Percentiles rank a stretch among this genome's conserved stretches.
Evolutionary conservation across 1,140 invertebrate species (phyloP).

Genomic region (Panagrolaimus sp.): DNA sequence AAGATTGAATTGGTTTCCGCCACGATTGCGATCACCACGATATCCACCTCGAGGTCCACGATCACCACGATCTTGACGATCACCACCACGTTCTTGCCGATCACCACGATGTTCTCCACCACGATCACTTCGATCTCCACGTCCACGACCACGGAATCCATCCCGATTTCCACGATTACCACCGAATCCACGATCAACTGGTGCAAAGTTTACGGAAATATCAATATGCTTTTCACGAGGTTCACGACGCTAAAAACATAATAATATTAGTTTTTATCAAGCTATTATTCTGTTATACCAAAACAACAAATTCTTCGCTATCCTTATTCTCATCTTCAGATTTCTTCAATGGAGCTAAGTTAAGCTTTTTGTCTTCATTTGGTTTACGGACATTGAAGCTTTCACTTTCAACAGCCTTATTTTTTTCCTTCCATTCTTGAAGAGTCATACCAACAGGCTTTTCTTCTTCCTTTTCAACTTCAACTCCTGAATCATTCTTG

Average conservation of each 20-base stretch:
- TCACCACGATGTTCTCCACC: slow-evolving; percentile 6
- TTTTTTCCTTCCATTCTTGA: slow-evolving; percentile 45
- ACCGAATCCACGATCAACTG: slow-evolving; percentile 20
- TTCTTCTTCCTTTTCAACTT: slow-evolving; percentile 25
- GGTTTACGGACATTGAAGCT: slow-evolving; percentile 33
- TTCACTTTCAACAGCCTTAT: slow-evolving; percentile 15
- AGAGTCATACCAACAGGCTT: slow-evolving; percentile 26
- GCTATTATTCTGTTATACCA: neutral
- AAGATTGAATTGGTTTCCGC: slow-evolving; percentile 22
- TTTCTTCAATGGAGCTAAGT: slow-evolving; percentile 35
- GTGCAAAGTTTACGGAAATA: slow-evolving; percentile 35
- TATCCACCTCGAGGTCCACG: neutral
- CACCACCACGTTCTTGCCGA: slow-evolving; percentile 23
- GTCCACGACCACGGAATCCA: slow-evolving; percentile 9
- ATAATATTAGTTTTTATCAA: neutral
- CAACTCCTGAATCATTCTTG: slow-evolving; percentile 1
- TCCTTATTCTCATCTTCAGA: slow-evolving; percentile 22
- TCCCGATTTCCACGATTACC: slow-evolving; percentile 17
- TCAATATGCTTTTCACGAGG: slow-evolving; percentile 34
- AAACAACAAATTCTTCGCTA: slow-evolving; percentile 16
- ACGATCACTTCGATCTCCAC: slow-evolving; percentile 17
- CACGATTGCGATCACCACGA: neutral
- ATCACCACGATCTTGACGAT: slow-evolving; percentile 25
- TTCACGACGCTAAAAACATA: slow-evolving; percentile 32
- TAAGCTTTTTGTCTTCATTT: slow-evolving; percentile 36